Evolutionary conservation across 2,888 invertebrate genomes (phyloP).

Genomic region (Sussaba pulchella): DNA sequence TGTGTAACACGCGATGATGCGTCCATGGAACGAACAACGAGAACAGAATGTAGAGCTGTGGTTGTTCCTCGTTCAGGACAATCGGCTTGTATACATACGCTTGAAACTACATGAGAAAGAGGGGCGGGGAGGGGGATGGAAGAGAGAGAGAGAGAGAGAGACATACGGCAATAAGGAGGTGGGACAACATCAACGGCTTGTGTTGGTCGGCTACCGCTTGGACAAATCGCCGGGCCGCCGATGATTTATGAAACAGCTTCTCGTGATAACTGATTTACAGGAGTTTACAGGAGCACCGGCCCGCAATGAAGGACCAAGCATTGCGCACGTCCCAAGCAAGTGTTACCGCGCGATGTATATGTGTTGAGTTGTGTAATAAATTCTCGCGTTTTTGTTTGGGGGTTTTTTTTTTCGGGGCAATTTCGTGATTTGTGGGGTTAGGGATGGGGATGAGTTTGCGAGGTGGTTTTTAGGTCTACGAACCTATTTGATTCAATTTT

Average conservation of each 20-base stretch:
- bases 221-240: constrained; percentile 36
- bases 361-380: too few relatives aligned
- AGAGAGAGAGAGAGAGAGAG: not conserved
- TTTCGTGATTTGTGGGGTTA: too few relatives aligned
- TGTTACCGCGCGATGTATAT: too few relatives aligned
- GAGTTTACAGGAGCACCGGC: constrained; percentile 17
- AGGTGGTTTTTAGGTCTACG: too few relatives aligned
- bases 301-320: not conserved
- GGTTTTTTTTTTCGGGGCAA: too few relatives aligned
- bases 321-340: not conserved
- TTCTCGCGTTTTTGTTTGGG: too few relatives aligned
- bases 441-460: too few relatives aligned
- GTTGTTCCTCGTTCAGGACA: not conserved
- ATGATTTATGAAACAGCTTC: constrained; percentile 39
- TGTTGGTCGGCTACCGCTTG: constrained; percentile 3
- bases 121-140: not conserved
- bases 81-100: constrained; percentile 7
- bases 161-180: not conserved
- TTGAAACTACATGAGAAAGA: not conserved
- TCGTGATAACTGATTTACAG: constrained; percentile 38
- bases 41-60: not conserved
- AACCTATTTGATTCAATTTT: too few relatives aligned
- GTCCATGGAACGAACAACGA: too few relatives aligned
- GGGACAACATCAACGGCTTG: not conserved
- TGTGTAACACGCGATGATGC: too few relatives aligned